phyloP scores from a whole-genome alignment of 2,113 vertebrate genomes.

The Lethenteron camtschaticum region DNA sequence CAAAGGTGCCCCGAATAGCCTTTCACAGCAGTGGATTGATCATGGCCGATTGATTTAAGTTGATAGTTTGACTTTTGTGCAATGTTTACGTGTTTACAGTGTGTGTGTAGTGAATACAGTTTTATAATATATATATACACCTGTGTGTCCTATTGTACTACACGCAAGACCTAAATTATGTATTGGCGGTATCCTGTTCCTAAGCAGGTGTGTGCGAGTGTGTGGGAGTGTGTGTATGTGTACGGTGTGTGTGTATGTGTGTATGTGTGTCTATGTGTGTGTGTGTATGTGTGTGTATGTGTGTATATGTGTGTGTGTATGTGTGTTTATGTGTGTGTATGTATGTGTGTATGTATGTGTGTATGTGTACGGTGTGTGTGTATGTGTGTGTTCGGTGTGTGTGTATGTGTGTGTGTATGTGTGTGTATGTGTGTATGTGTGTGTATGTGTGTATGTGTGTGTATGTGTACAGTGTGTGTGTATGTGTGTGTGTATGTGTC shows the following conservation, averaged over 20 bases:
- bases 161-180: too few species aligned
- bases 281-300: conserved; percentile 3
- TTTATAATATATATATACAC: too few species aligned
- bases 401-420: background rate
- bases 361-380: background rate
- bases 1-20: too few species aligned
- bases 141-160: too few species aligned
- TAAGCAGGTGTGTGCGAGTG: background rate
- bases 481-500: background rate
- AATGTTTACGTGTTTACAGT: too few species aligned
- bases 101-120: too few species aligned
- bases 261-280: background rate
- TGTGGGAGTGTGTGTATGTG: background rate
- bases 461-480: background rate
- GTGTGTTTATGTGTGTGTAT: background rate
- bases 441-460: background rate
- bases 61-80: too few species aligned
- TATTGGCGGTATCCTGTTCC: background rate
- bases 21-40: too few species aligned
- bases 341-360: background rate
- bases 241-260: background rate
- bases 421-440: background rate
- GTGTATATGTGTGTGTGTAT: background rate
- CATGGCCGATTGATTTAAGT: too few species aligned
- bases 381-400: background rate